Evolutionary conservation across 1,140 invertebrate species (phyloP), one percentile per base, ranked within the genome.

Genomic region (Drosophila mauritiana): DNA sequence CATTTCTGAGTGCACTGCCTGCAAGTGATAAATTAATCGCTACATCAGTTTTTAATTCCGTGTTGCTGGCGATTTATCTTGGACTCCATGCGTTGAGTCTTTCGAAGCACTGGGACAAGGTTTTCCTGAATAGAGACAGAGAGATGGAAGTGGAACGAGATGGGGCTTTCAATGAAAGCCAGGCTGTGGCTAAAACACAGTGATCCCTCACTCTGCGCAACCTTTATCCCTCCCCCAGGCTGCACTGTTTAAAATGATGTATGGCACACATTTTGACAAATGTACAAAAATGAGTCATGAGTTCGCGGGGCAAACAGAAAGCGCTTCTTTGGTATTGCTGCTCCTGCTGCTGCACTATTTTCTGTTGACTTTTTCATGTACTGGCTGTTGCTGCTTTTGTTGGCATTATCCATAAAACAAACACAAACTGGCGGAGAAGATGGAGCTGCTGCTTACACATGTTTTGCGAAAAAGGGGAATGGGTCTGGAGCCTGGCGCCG

Each of bases 41-140:
- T 91, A 88, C 90, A 91, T 91, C 90, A 91, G 90, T 91, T 91
- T 90, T 91, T 91, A 91, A 91, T 91, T 91, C 90, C 90, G 82
- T 91, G 90, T 91, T 91, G 77, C 78, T 89, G 79, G 78, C 88
- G 78, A 91, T 91, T 84, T 91, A 91, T 91, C 88, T 91, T 79
- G 79, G 57, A 57, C 36, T 39, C 51, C 59, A 72, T 79, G 77
- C 84, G 76, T 73, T 82, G 79, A 76, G 79, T 80, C 80, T 74
- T 67, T 75, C 17, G 22, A 36, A 42, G 61, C 78, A 77, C 46
- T 77, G 73, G 15, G 20, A 20, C 73, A 25, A 69, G 46, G 45
- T 46, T 65, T 52, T 52, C 49, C 11, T 34, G 20, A 27, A n/a
- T 15, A 43, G 42, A 43, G 20, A 42, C 22, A 25, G 15, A 17